These are phyloP conservation scores for Drosophila watanabei DNA, from an alignment of 1,140 invertebrate genomes.

Conservation along the genomic window DNA sequence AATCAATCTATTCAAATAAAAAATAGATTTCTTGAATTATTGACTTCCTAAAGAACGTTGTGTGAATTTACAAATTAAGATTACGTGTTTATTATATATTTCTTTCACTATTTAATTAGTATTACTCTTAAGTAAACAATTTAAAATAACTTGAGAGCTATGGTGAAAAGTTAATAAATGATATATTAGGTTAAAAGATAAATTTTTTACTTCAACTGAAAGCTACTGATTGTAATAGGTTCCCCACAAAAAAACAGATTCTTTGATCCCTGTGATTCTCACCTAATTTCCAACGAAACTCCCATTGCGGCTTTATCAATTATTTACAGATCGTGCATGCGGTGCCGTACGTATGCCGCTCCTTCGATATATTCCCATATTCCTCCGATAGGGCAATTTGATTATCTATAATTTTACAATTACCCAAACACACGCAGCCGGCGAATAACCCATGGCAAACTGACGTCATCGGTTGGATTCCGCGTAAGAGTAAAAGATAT, in stretches of 20 bases:
- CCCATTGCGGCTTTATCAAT: constrained; percentile 18
- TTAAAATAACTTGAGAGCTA: no score
- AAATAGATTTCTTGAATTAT: neutral
- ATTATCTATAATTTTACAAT: constrained; percentile 42
- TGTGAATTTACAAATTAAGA: neutral
- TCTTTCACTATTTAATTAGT: neutral
- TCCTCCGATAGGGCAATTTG: constrained; percentile 26
- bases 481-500: constrained; percentile 26
- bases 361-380: constrained; percentile 9
- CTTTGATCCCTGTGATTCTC: neutral
- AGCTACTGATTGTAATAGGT: neutral
- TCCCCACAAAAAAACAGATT: neutral
- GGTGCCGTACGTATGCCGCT: constrained; percentile 2
- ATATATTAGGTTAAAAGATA: neutral
- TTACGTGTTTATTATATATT: neutral
- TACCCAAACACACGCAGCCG: constrained; percentile 33
- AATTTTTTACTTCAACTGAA: neutral
- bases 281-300: neutral
- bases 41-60: neutral
- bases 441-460: constrained; percentile 20
- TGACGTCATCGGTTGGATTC: constrained; percentile 41
- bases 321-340: constrained; percentile 32
- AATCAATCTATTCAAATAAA: no score
- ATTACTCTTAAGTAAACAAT: neutral
- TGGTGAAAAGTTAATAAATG: fast-evolving